Percentiles rank a stretch among this genome's conserved stretches.
These are phyloP conservation scores for Tauraco erythrolophus DNA, from an alignment of 2,113 vertebrate species.

Conservation along the genomic window DNA sequence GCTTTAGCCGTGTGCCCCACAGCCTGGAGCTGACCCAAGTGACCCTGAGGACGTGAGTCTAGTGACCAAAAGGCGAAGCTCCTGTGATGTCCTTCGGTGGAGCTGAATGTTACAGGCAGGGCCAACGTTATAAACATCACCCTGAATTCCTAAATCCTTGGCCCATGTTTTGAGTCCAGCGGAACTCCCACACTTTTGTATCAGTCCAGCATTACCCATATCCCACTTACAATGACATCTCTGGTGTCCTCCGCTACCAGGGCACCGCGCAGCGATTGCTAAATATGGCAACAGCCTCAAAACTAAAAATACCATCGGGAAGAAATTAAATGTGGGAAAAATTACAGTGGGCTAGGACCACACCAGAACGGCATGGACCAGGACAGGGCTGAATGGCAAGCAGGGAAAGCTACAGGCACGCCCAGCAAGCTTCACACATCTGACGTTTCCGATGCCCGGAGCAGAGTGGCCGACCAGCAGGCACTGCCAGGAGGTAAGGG, in stretches of 20 bases:
- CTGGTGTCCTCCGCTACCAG: not conserved
- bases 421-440: not conserved
- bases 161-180: not conserved
- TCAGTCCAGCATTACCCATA: not conserved
- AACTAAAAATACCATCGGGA: slow-evolving; percentile 10
- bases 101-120: not conserved
- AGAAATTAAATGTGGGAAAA: not conserved
- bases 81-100: not conserved
- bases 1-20: not conserved
- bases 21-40: not conserved
- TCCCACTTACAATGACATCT: not conserved
- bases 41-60: not conserved
- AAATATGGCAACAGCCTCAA: slow-evolving; percentile 55
- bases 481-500: not conserved
- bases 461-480: accelerated
- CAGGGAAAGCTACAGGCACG: not conserved
- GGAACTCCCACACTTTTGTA: not conserved
- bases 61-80: not conserved
- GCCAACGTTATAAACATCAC: not conserved
- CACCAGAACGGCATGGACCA: accelerated
- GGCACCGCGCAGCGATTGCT: not conserved
- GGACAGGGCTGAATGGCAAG: not conserved
- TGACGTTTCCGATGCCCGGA: accelerated
- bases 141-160: not conserved
- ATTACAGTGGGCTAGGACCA: not conserved